Evolutionary conservation across 2,888 invertebrate species (phyloP).

Genomic region (Hipparchia semele): DNA sequence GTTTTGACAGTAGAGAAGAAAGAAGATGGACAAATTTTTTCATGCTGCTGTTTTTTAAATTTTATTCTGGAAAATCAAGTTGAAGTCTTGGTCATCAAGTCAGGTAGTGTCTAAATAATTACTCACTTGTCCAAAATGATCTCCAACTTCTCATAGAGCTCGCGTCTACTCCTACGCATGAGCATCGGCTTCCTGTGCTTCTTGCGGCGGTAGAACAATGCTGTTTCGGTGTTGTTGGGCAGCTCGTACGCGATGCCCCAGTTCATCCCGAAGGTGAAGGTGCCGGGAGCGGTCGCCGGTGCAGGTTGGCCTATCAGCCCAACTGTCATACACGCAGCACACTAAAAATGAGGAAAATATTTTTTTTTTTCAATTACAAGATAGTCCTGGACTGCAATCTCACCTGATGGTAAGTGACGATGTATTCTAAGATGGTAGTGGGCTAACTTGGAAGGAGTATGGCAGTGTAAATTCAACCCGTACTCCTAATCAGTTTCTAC

Average conservation of each 20-base stretch:
- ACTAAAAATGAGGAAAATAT: slow-evolving; percentile 45
- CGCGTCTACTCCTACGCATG: slow-evolving; percentile 85
- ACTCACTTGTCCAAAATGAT: slow-evolving; percentile 87
- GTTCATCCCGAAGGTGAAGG: slow-evolving; percentile 86
- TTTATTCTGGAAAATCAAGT: too few species aligned
- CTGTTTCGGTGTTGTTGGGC: slow-evolving; percentile 80
- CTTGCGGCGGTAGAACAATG: slow-evolving; percentile 57
- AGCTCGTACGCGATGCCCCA: slow-evolving; percentile 88
- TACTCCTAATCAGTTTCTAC: too few species aligned
- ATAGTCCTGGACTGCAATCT: too few species aligned
- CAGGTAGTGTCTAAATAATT: not conserved
- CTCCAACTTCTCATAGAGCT: slow-evolving; percentile 87
- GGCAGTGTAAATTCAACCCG: too few species aligned
- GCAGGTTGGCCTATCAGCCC: slow-evolving; percentile 83
- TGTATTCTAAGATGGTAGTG: too few species aligned
- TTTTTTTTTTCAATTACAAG: too few species aligned
- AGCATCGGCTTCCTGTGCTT: slow-evolving; percentile 65
- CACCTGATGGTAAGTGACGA: too few species aligned
- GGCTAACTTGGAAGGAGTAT: too few species aligned
- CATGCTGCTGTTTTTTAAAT: too few species aligned
- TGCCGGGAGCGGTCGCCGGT: slow-evolving; percentile 71
- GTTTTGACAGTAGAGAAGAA: too few species aligned
- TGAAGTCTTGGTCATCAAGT: not conserved
- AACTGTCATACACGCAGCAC: slow-evolving; percentile 85
- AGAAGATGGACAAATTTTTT: too few species aligned